These are phyloP conservation scores for Whitmania pigra DNA, from an alignment of 1,140 invertebrate genomes.

Conservation along the genomic window DNA sequence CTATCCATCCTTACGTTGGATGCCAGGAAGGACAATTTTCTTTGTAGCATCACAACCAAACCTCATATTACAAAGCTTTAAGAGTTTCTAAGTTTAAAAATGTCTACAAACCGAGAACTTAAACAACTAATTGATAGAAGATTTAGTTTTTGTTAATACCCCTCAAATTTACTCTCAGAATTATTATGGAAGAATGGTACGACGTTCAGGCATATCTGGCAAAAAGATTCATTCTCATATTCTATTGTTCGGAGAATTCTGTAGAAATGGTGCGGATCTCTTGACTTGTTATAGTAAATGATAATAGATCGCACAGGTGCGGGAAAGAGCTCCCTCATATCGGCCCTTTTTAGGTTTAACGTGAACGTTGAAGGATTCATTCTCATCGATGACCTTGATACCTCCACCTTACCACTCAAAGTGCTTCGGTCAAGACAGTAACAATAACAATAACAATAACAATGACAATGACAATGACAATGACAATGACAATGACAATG, in stretches of 20 bases:
- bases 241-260: constrained; percentile 10
- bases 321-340: constrained; percentile 69
- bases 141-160: too few relatives aligned
- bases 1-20: too few relatives aligned
- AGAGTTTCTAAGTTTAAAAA: too few relatives aligned
- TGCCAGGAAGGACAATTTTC: too few relatives aligned
- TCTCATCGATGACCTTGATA: constrained; percentile 56
- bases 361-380: constrained; percentile 43
- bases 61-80: too few relatives aligned
- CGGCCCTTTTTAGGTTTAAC: constrained; percentile 45
- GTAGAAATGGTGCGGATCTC: constrained; percentile 4
- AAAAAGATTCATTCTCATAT: constrained; percentile 4
- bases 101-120: too few relatives aligned
- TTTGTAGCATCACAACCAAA: too few relatives aligned
- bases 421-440: constrained; percentile 54
- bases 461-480: too few relatives aligned
- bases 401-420: constrained; percentile 53
- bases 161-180: too few relatives aligned
- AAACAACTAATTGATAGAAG: too few relatives aligned
- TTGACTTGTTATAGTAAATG: not conserved
- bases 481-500: too few relatives aligned
- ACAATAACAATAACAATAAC: not conserved
- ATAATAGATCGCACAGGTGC: constrained; percentile 66
- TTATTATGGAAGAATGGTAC: constrained; percentile 14
- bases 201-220: not conserved